Evolutionary conservation across 2,888 invertebrate species (phyloP).

Genomic region (Ormia ochracea): DNA sequence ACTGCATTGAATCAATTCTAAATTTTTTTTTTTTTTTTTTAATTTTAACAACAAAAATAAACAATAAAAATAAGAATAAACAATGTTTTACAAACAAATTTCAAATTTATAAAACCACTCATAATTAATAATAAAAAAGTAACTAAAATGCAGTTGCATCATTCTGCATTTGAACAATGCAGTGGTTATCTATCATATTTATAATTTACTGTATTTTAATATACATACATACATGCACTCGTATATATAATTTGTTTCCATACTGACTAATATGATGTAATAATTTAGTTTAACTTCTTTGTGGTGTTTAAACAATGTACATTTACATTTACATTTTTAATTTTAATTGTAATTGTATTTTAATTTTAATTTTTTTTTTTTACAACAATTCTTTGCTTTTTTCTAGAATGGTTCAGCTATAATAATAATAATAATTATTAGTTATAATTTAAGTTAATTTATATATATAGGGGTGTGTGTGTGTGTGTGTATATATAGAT

Average conservation of each 20-base stretch:
- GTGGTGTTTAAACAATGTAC: neutral
- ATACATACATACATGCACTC: neutral
- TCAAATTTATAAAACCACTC: neutral
- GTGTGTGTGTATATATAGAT: slow-evolving; percentile 46
- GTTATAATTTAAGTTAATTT: slow-evolving; percentile 31
- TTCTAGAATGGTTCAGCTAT: neutral
- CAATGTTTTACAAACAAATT: slow-evolving; percentile 2
- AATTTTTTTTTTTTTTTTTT: too few species aligned
- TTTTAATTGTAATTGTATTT: too few species aligned
- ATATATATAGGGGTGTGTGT: too few species aligned
- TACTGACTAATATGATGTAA: slow-evolving; percentile 26
- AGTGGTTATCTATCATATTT: neutral
- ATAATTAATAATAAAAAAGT: neutral
- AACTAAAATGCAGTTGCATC: slow-evolving; percentile 26
- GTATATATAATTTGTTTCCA: neutral
- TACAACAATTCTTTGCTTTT: slow-evolving; percentile 34
- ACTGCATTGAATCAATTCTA: slow-evolving; percentile 17
- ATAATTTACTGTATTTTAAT: neutral
- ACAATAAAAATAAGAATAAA: neutral
- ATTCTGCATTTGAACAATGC: neutral
- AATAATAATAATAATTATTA: neutral
- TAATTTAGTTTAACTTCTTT: slow-evolving; percentile 2
- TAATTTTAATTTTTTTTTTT: too few species aligned
- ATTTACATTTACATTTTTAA: neutral
- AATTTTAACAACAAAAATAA: slow-evolving; percentile 7